phyloP scores from a whole-genome alignment of 2,797 vertebrate genomes.

The Erpetoichthys calabaricus region DNA sequence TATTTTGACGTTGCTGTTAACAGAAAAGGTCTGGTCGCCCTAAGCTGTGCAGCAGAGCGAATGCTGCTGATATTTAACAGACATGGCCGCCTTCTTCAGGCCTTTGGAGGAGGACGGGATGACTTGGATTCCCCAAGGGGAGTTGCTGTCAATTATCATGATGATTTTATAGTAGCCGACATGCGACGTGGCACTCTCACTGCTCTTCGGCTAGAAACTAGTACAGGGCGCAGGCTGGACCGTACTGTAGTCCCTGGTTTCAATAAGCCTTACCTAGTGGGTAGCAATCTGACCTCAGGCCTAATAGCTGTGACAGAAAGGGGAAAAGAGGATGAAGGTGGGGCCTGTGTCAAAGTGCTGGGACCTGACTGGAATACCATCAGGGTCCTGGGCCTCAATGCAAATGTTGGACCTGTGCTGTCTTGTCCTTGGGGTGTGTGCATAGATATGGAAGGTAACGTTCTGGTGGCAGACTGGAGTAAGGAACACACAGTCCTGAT shows the following conservation, averaged over 20 bases:
- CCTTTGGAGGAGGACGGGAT: slow-evolving; percentile 45
- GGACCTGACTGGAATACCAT: slow-evolving; percentile 53
- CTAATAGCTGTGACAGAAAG: slow-evolving; percentile 55
- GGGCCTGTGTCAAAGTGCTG: slow-evolving; percentile 59
- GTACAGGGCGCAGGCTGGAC: slow-evolving; percentile 44
- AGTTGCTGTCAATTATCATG: slow-evolving; percentile 41
- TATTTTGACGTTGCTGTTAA: slow-evolving; percentile 66
- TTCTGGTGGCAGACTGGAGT: slow-evolving; percentile 61
- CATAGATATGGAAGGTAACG: slow-evolving; percentile 49
- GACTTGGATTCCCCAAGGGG: slow-evolving; percentile 59
- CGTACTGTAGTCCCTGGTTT: slow-evolving; percentile 57
- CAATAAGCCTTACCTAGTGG: slow-evolving; percentile 56
- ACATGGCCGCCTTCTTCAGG: slow-evolving; percentile 54
- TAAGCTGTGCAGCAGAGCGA: slow-evolving; percentile 52
- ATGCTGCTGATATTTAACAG: slow-evolving; percentile 54
- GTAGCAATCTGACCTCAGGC: slow-evolving; percentile 41
- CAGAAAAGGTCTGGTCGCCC: slow-evolving; percentile 50
- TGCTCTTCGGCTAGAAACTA: slow-evolving; percentile 44
- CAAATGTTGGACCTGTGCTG: slow-evolving; percentile 48
- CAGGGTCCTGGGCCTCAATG: slow-evolving; percentile 47
- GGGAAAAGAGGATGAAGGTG: slow-evolving; percentile 45
- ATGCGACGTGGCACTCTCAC: slow-evolving; percentile 50
- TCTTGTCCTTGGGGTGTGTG: slow-evolving; percentile 60
- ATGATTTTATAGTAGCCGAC: slow-evolving; percentile 62
- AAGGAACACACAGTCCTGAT: slow-evolving; percentile 47